phyloP scores from a whole-genome alignment of 2,797 vertebrate genomes.

The Tokudaia muenninki region DNA sequence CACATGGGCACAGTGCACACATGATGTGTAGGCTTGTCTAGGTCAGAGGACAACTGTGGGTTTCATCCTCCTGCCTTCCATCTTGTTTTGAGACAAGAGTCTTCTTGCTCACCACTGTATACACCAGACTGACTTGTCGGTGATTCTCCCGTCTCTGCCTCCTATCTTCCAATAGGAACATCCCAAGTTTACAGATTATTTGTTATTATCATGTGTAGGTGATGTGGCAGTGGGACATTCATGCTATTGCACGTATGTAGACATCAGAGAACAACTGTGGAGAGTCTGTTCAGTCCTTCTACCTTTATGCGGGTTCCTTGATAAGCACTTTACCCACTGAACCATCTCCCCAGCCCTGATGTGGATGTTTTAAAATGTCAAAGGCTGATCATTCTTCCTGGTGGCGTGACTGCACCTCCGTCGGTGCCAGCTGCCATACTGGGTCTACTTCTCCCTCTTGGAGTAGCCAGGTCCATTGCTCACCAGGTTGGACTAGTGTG shows the following conservation, averaged over 20 bases:
- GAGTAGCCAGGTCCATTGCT: neutral
- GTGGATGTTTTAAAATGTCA: neutral
- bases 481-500: neutral
- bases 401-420: neutral
- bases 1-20: neutral
- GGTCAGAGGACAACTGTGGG: neutral
- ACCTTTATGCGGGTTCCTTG: neutral
- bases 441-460: neutral
- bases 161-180: too few relatives aligned
- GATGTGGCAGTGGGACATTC: neutral
- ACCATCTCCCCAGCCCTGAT: neutral
- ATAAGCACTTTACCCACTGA: neutral
- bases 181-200: neutral
- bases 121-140: neutral
- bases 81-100: neutral
- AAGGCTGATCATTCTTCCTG: conserved; percentile 39
- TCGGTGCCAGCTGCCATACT: neutral
- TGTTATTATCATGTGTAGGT: neutral
- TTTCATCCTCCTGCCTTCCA: neutral
- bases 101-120: neutral
- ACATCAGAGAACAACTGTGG: neutral
- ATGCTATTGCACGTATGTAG: too few relatives aligned
- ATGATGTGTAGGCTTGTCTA: neutral
- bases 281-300: neutral
- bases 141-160: neutral